Percentiles rank a stretch among this genome's conserved stretches.
Evolutionary conservation across 1,140 invertebrate species (phyloP).

Genomic region (Cydia amplana): DNA sequence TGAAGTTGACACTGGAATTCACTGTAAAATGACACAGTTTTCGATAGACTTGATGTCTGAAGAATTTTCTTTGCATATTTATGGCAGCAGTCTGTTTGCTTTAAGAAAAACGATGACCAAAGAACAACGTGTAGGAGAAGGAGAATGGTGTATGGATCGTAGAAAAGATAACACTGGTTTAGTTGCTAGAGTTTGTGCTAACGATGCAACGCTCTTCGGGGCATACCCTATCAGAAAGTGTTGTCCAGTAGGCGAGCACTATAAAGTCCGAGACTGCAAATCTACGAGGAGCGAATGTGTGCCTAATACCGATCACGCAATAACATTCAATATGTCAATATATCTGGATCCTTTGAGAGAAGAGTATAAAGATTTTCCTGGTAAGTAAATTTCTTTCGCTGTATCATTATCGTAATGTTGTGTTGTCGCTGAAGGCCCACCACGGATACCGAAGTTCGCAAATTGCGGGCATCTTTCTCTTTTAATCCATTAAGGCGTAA

Average conservation of each 20-base stretch:
- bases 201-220: conserved; percentile 41
- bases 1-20: conserved; percentile 55
- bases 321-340: conserved; percentile 52
- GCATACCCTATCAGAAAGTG: conserved; percentile 72
- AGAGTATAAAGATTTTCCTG: conserved; percentile 46
- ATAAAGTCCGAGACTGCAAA: conserved; percentile 47
- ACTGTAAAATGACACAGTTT: conserved; percentile 63
- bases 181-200: conserved; percentile 61
- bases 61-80: conserved; percentile 46
- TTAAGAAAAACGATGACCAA: conserved; percentile 41
- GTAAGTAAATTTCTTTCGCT: conserved; percentile 41
- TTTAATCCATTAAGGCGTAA: no score
- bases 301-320: conserved; percentile 48
- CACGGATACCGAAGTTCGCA: no score
- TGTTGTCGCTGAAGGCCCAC: no score
- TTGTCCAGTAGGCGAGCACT: conserved; percentile 71
- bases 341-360: conserved; percentile 55
- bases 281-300: conserved; percentile 55
- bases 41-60: conserved; percentile 54
- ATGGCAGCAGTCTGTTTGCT: conserved; percentile 51
- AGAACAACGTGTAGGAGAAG: conserved; percentile 41
- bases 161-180: conserved; percentile 42
- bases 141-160: conserved; percentile 71
- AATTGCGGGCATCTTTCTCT: no score
- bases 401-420: neutral